These are phyloP conservation scores for Ephydatia muelleri DNA, from an alignment of 37 sponge, comb jelly and placozoan species.

Conservation along the genomic window DNA sequence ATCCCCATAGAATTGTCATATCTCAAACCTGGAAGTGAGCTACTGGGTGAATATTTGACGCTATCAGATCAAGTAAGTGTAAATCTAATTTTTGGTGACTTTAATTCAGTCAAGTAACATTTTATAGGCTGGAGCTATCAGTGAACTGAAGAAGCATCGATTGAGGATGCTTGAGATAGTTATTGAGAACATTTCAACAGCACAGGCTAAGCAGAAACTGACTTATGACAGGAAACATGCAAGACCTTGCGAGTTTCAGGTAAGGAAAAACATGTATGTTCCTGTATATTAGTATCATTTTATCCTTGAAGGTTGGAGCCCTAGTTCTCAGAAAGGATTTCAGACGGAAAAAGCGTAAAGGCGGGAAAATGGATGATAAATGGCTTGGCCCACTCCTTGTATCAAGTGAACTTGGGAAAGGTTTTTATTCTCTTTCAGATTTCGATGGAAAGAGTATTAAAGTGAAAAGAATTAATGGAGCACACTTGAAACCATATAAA, in stretches of 20 bases:
- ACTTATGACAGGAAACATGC: conserved; percentile 38
- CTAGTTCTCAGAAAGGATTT: conserved; percentile 16
- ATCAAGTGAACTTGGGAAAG: conserved; percentile 15
- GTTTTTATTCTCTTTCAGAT: conserved; percentile 9
- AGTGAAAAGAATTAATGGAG: conserved; percentile 13
- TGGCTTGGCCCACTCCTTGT: conserved; percentile 19
- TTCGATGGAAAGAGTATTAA: too few relatives aligned
- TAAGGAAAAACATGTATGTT: background rate
- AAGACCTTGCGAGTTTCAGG: conserved; percentile 6
- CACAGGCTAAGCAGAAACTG: conserved; percentile 34
- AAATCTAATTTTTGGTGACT: background rate
- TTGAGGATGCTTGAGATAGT: conserved; percentile 5
- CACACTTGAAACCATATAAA: conserved; percentile 9
- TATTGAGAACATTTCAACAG: conserved; percentile 19
- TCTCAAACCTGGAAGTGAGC: background rate
- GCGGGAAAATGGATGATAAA: conserved; percentile 18
- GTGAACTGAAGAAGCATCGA: background rate
- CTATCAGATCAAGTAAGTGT: background rate
- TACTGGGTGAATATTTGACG: background rate
- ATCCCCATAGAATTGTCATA: conserved; percentile 25
- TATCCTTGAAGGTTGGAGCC: conserved; percentile 3
- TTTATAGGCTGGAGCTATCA: background rate
- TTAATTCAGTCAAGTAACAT: background rate
- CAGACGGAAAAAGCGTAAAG: conserved; percentile 7
- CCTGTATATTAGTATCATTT: background rate